Percentiles rank a stretch among this genome's conserved stretches.
Evolutionary conservation across 2,113 vertebrate genomes (phyloP).

Genomic region (Petromus typicus): DNA sequence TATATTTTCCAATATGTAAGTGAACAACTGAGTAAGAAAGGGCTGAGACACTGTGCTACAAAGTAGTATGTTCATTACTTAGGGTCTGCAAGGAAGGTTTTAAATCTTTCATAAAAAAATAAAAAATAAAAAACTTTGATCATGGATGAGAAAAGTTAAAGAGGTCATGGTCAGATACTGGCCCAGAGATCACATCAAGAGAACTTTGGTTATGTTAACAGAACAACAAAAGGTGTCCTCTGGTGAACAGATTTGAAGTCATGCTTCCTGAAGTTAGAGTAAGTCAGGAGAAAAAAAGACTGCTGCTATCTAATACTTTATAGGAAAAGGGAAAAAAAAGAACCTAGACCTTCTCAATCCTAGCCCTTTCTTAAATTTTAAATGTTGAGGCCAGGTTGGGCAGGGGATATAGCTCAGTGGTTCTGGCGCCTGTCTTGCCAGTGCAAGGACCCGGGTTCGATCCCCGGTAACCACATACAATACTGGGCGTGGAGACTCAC

Average conservation of each 20-base stretch:
- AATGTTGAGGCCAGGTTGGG: background rate
- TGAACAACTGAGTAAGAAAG: background rate
- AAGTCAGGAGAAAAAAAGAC: background rate
- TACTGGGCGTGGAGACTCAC: too few species aligned
- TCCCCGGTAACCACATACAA: too few species aligned
- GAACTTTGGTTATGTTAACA: background rate
- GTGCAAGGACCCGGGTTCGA: too few species aligned
- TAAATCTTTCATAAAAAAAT: background rate
- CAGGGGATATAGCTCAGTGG: too few species aligned
- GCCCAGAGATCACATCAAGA: background rate
- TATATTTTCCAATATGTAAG: background rate
- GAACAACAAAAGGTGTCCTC: too few species aligned
- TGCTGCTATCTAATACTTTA: conserved; percentile 8
- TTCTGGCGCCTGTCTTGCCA: too few species aligned
- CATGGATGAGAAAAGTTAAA: background rate
- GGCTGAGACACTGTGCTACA: background rate
- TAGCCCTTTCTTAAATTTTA: background rate
- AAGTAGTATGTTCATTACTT: background rate
- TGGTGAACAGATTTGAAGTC: background rate
- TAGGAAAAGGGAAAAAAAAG: background rate
- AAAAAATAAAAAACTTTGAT: background rate
- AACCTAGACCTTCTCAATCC: background rate
- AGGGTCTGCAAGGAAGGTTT: background rate
- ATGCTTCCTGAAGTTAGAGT: background rate
- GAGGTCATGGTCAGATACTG: background rate